Evolutionary conservation across 2,797 vertebrate genomes (phyloP), one percentile per base, ranked within the genome.

Genomic region (Distichodus sexfasciatus): DNA sequence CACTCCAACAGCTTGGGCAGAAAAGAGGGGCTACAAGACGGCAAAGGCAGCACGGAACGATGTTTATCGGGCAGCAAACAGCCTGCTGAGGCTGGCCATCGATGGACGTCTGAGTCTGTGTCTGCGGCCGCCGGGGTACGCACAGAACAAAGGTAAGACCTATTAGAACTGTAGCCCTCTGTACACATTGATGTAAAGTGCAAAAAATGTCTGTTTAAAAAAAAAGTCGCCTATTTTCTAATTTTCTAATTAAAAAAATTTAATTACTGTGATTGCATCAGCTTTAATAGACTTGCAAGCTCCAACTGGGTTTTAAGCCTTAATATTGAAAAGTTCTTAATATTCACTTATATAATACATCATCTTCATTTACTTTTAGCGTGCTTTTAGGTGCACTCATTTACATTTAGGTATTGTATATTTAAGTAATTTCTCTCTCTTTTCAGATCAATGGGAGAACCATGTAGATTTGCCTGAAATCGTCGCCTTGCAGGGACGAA

Each of bases 81-180:
- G 94, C 76, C 89, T 98, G 33, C 82, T 98, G 74, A 85, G 95
- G 3, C 86, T 97, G 78, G 93, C 93, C 0, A 86, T 93, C 2
- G 95, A 97, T 0, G 96, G 96, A 17, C 88, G 94, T n/a, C 86
- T 98, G 48, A 93, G 93, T 62, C 84, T 96, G 69, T 96, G 93
- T 66, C 89, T 96, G 65, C 85, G 87, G 12, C 94, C 95, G 1
- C 91, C 92, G 0, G 91, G 93, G 23, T 97, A 95, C 81, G 81
- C 80, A 2, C 85, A 87, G 46, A 86, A 93, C 66, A 93, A 83
- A 91, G 95, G 95, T 98, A 78, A 82, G 77, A 29, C 29, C n/a
- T n/a, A n/a, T n/a, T n/a, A n/a, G n/a, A n/a, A n/a, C n/a, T n/a
- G n/a, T n/a, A n/a, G n/a, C n/a, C n/a, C n/a, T n/a, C n/a, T n/a